Base-by-base conservation (phyloP, 2,888 invertebrate genomes). In the Pollenia amentaria region DNA sequence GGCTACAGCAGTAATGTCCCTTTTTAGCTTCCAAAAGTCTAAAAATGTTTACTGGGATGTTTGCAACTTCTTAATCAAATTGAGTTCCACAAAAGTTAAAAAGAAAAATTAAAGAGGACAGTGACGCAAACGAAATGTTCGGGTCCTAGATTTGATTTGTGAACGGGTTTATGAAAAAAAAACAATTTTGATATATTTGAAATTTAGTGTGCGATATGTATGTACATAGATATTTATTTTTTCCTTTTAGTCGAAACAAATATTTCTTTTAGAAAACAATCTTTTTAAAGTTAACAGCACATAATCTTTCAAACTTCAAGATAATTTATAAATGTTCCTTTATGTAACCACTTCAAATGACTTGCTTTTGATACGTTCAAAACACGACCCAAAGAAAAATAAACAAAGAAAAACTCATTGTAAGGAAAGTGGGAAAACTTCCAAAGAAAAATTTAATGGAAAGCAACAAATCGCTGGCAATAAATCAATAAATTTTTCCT, bases 201-300 rank as follows among this genome's bases (percentile, higher is more conserved):
- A 6, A 29, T 29, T 29, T 29, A 29, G 29, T 29, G 29, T 29
- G 29, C 29, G 29, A 29, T 29, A 29, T 29, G 29, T 29, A 29
- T 6, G 3, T 2, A 21, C 21, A 21, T 21, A 21, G 1, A 21
- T 21, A 2, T 21, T 42, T 42, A 42, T 9, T 44, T 29, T 2
- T 29, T 29, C 6, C 29, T 29, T 29, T 29, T 29, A 29, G 21
- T 21, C 46, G 14, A 65, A 65, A 16, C 3, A 46, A 21, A 12
- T 16, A n/a, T 67, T 51, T 29, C 16, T 38, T 53, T 48, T 29
- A 69, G 51, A 51, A 75, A 73, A 62, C 62, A 62, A 62, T 62
- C 16, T 62, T 75, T 75, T 62, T 48, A 75, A 75, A 40, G 62
- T 60, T 48, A 73, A 60, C 48, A 60, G 60, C 60, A 62, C 14